A percentile compares a stretch with the other conserved stretches of the same genome.
These are phyloP conservation scores for Drosophila rubida DNA, from an alignment of 2,888 invertebrate species.

Conservation along the genomic window DNA sequence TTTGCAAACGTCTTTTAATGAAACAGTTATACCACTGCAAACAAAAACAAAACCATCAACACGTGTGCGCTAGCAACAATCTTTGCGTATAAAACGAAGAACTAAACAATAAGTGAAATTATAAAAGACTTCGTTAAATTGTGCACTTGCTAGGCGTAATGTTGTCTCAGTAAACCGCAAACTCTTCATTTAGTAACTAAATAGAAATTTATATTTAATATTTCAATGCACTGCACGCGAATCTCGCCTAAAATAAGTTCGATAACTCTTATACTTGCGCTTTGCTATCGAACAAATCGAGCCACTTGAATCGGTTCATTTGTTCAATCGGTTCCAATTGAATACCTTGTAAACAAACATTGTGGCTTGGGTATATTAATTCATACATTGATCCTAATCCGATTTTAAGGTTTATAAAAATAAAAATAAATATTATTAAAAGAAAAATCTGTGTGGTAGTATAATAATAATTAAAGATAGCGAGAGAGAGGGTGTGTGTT, in stretches of 20 bases:
- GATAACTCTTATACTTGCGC: constrained; percentile 24
- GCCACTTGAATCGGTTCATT: constrained; percentile 41
- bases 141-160: constrained; percentile 50
- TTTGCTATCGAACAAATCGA: constrained; percentile 35
- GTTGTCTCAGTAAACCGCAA: constrained; percentile 28
- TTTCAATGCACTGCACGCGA: constrained; percentile 21
- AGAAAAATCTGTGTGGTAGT: no score
- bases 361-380: constrained; percentile 33
- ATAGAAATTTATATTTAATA: constrained; percentile 9
- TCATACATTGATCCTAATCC: neutral
- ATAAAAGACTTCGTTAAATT: neutral
- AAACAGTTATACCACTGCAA: constrained; percentile 45
- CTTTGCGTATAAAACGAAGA: neutral
- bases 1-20: constrained; percentile 24
- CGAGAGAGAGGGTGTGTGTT: no score
- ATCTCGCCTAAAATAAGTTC: constrained; percentile 21
- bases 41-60: constrained; percentile 56
- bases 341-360: constrained; percentile 48
- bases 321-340: constrained; percentile 32
- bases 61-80: constrained; percentile 37
- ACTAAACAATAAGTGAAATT: neutral
- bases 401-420: neutral
- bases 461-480: neutral
- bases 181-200: constrained; percentile 40
- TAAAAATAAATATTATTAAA: no score